Percentiles rank a stretch among this genome's conserved stretches.
Conservation (phyloP, 2,888 invertebrate species). For the Thumatha senex region DNA sequence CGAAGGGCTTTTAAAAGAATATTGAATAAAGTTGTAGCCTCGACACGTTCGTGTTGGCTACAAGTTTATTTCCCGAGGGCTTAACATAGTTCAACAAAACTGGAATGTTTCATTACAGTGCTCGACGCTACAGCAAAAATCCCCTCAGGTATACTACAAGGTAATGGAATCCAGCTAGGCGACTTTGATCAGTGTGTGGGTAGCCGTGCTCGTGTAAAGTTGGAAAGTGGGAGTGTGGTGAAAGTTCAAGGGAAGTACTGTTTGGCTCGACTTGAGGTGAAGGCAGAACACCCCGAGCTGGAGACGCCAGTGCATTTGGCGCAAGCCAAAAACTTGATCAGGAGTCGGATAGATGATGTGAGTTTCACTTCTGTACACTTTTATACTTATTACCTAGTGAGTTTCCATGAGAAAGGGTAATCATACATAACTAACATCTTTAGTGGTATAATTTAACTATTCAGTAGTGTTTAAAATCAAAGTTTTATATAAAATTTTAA, state of each 20-base stretch:
- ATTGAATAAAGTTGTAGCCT: slow-evolving; percentile 25
- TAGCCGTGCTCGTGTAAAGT: slow-evolving; percentile 83
- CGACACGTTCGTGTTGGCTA: slow-evolving; percentile 27
- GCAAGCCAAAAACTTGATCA: slow-evolving; percentile 85
- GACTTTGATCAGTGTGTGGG: slow-evolving; percentile 88
- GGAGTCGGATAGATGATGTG: slow-evolving; percentile 86
- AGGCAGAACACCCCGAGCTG: slow-evolving; percentile 81
- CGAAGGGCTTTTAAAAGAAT: slow-evolving; percentile 28
- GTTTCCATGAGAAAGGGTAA: too few relatives aligned
- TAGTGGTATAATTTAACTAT: not conserved
- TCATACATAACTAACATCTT: not conserved
- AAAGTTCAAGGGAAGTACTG: slow-evolving; percentile 88
- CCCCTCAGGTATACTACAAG: slow-evolving; percentile 86
- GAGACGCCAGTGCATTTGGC: slow-evolving; percentile 86
- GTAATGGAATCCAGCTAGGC: slow-evolving; percentile 88
- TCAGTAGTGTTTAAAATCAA: too few relatives aligned
- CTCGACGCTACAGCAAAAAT: slow-evolving; percentile 88
- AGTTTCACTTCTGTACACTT: slow-evolving; percentile 45
- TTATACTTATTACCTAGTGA: not conserved
- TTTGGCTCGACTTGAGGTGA: slow-evolving; percentile 85
- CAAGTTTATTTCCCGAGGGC: slow-evolving; percentile 40
- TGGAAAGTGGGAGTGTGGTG: slow-evolving; percentile 83
- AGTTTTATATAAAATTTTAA: too few relatives aligned
- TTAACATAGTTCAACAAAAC: slow-evolving; percentile 45
- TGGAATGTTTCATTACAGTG: slow-evolving; percentile 83